phyloP scores from a whole-genome alignment of 1,140 invertebrate species.

The Leptopilina boulardi region DNA sequence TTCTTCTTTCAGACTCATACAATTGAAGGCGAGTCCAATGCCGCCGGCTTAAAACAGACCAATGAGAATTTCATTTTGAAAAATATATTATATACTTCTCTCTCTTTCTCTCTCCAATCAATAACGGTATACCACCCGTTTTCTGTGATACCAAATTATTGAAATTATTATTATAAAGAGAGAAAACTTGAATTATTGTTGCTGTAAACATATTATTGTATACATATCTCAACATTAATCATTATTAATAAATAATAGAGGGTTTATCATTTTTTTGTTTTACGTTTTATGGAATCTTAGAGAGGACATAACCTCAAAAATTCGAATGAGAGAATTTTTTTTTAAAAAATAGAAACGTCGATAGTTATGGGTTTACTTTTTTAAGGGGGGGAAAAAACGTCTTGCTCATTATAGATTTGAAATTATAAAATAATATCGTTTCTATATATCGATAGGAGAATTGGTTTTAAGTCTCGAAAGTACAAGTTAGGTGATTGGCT shows the following conservation, averaged over 20 bases:
- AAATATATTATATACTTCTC: slow-evolving; percentile 16
- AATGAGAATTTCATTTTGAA: not conserved
- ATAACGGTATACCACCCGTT: not conserved
- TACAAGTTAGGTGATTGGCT: slow-evolving; percentile 38
- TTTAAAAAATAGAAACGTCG: no score
- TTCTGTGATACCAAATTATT: slow-evolving; percentile 2
- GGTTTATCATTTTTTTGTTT: no score
- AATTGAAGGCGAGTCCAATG: slow-evolving; percentile 20
- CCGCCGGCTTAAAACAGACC: slow-evolving; percentile 6
- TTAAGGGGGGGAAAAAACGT: not conserved
- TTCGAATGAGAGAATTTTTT: no score
- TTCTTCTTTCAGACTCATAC: slow-evolving; percentile 7
- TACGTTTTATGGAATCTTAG: no score
- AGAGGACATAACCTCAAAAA: no score
- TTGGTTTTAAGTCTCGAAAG: slow-evolving; percentile 9
- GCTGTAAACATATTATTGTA: no score
- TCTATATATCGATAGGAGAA: not conserved
- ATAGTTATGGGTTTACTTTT: no score
- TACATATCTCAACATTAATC: no score
- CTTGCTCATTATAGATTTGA: not conserved
- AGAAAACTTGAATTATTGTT: not conserved
- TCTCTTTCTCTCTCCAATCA: slow-evolving; percentile 19
- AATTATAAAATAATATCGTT: not conserved
- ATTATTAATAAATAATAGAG: no score
- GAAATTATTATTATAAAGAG: not conserved